A percentile compares a stretch with the other conserved stretches of the same genome.
phyloP scores from a whole-genome alignment of 2,113 vertebrate genomes.

The Misgurnus mizolepis region DNA sequence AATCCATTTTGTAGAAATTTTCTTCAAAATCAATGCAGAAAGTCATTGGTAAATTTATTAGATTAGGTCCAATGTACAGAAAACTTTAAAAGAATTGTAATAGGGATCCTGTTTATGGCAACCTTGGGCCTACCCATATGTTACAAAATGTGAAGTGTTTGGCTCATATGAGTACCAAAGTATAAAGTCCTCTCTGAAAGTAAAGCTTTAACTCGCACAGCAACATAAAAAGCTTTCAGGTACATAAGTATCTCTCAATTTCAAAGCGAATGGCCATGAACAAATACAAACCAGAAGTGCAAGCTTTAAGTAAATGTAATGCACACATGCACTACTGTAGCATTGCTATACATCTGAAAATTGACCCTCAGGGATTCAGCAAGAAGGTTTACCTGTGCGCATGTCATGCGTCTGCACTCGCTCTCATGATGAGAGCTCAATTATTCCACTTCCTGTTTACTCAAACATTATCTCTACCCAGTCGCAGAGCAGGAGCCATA shows the following conservation, averaged over 20 bases:
- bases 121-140: too few relatives aligned
- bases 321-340: background rate
- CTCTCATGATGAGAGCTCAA: slow-evolving; percentile 14
- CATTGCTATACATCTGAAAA: background rate
- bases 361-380: background rate
- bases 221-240: slow-evolving; percentile 25
- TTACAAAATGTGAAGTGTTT: background rate
- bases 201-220: background rate
- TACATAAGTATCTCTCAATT: background rate
- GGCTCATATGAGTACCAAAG: background rate
- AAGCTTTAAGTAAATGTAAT: background rate
- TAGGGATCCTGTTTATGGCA: too few relatives aligned
- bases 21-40: too few relatives aligned
- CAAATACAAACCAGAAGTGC: background rate
- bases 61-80: too few relatives aligned
- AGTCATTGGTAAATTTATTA: too few relatives aligned
- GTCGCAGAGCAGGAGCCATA: background rate
- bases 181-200: background rate
- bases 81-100: too few relatives aligned
- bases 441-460: slow-evolving; percentile 48
- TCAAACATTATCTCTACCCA: slow-evolving; percentile 34
- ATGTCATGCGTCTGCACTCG: background rate
- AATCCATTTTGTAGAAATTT: too few relatives aligned
- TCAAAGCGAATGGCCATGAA: slow-evolving; percentile 8
- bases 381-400: background rate